These are phyloP conservation scores for Tinea semifulvella DNA, from an alignment of 2,888 invertebrate species.

Conservation along the genomic window DNA sequence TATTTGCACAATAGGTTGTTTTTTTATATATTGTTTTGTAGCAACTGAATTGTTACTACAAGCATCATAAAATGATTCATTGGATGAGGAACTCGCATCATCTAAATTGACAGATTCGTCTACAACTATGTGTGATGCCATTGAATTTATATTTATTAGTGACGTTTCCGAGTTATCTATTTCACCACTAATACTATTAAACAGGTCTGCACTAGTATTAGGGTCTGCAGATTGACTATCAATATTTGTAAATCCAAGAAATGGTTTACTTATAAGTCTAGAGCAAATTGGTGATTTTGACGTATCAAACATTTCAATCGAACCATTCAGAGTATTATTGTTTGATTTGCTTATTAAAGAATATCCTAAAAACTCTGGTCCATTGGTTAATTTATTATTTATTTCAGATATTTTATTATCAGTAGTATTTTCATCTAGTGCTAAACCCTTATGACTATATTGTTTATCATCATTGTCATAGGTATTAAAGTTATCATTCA, in stretches of 20 bases:
- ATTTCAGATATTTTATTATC: background rate
- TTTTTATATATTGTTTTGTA: background rate
- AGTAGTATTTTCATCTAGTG: too few relatives aligned
- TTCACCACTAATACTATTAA: slow-evolving; percentile 5
- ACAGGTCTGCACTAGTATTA: background rate
- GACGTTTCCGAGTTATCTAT: background rate
- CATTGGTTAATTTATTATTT: background rate
- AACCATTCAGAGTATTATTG: background rate
- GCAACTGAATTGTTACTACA: background rate
- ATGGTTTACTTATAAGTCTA: slow-evolving; percentile 16
- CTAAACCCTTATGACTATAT: too few relatives aligned
- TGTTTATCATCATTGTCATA: too few relatives aligned
- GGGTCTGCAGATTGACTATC: slow-evolving; percentile 8
- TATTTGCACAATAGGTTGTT: slow-evolving; percentile 4
- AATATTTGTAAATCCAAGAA: slow-evolving; percentile 18
- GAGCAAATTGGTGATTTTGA: background rate
- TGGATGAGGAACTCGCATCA: background rate
- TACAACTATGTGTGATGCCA: too few relatives aligned
- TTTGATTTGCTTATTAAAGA: slow-evolving; percentile 3
- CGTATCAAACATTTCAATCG: background rate
- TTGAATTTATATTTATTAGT: too few relatives aligned
- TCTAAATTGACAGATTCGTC: background rate
- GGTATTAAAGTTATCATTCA: too few relatives aligned
- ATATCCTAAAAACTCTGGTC: slow-evolving; percentile 11
- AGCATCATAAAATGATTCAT: slow-evolving; percentile 6